phyloP scores from a whole-genome alignment of 2,797 vertebrate species.

The Rhabdophis nuchalis region DNA sequence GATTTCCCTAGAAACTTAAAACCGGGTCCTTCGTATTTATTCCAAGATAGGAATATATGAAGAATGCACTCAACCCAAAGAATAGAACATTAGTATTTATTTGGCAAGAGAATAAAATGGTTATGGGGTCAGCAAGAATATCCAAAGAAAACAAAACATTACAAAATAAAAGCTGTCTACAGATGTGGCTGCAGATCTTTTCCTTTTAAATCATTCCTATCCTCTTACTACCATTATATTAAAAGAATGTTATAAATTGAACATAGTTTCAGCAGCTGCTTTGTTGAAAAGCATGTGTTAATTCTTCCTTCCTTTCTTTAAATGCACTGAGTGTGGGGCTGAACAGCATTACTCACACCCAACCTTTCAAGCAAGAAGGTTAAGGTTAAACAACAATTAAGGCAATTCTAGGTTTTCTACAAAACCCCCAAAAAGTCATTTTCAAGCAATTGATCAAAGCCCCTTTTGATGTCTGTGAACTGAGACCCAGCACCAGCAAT shows the following conservation, averaged over 20 bases:
- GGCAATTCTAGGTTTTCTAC: not conserved
- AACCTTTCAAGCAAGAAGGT: not conserved
- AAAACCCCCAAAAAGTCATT: not conserved
- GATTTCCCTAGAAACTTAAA: not conserved
- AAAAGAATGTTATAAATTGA: not conserved
- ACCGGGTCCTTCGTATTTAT: not conserved
- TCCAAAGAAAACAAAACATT: not conserved
- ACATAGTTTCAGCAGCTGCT: not conserved
- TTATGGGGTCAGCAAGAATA: not conserved
- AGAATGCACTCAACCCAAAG: not conserved
- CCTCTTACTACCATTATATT: not conserved
- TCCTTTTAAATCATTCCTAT: not conserved
- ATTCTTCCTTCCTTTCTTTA: not conserved
- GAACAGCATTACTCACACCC: not conserved
- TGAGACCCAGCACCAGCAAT: not conserved
- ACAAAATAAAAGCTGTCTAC: not conserved
- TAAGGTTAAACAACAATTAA: not conserved
- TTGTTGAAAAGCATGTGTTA: not conserved
- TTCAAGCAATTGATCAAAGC: not conserved
- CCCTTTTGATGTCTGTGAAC: not conserved
- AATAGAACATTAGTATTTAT: not conserved
- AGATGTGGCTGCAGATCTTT: not conserved
- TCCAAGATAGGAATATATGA: not conserved
- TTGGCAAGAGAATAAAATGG: not conserved
- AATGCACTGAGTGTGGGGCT: not conserved